Base-by-base conservation (phyloP, 2,888 invertebrate species). In the Latrodectus elegans region DNA sequence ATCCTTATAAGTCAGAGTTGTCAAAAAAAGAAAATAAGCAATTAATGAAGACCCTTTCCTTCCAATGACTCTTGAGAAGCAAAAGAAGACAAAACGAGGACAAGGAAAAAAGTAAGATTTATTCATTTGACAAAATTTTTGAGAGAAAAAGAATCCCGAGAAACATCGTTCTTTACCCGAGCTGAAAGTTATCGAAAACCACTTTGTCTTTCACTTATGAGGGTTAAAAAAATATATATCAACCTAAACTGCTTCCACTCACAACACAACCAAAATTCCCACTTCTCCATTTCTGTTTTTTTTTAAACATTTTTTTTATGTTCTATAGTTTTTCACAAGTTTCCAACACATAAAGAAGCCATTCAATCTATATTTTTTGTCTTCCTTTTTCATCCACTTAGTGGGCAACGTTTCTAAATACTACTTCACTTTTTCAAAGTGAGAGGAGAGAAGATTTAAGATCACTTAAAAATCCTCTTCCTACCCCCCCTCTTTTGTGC, bases 101-200 rank as follows among this genome's bases (percentile, higher is more conserved):
- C 38, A 38, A 38, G 38, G 3, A 6, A 38, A 38, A 38, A 22
- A 22, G 22, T 22, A 22, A 4, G 38, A 38, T 38, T 38, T 38
- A 38, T 38, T 38, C 6, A 38, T 38, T 38, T 38, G 38, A 38
- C 38, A 38, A 38, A 38, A 38, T 38, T 38, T 38, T 38, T 6
- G 38, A 38, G 38, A 6, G 38, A 38, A 38, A 38, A 6, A 6
- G 38, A 38, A 38, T 38, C 38, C 38, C 38, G 38, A 1, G 38
- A 38, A 38, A 38, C 38, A 38, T 38, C 38, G 38, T 38, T 38
- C 6, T 38, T 38, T 51, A 82, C 38, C 49, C 22, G 64, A 14
- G 72, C 86, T 81, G 86, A 87, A 87, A 87, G 86, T 87, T 87
- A 87, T 87, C 86, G 86, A 81, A 87, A 87, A 87, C 86, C 86